Evolutionary conservation across 2,797 vertebrate species (phyloP).

Genomic region (Limnodromus scolopaceus): DNA sequence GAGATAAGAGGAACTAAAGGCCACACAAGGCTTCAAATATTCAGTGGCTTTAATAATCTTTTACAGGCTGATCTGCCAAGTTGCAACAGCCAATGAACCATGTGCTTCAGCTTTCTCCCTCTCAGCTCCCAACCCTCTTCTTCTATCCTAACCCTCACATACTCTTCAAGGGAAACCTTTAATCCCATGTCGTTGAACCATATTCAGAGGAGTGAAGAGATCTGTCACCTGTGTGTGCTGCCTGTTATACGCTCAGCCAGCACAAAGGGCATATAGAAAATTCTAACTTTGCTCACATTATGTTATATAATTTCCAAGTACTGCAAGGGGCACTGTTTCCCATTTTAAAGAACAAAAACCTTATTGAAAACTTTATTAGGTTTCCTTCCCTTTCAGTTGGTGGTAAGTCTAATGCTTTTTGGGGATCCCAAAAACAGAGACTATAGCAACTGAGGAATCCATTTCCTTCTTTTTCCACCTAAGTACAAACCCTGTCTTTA

Average conservation of each 20-base stretch:
- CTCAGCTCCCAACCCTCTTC: background rate
- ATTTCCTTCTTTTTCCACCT: background rate
- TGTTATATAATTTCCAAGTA: background rate
- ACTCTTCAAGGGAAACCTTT: background rate
- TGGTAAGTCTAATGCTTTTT: background rate
- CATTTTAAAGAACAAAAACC: background rate
- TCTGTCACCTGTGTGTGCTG: background rate
- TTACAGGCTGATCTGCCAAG: background rate
- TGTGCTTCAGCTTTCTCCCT: background rate
- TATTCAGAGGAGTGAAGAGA: background rate
- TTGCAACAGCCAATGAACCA: accelerated
- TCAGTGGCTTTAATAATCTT: background rate
- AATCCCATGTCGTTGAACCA: accelerated
- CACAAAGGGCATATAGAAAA: background rate
- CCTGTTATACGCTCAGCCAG: background rate
- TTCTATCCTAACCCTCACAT: background rate
- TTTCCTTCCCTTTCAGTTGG: background rate
- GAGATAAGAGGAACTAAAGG: background rate
- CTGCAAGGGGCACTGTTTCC: background rate
- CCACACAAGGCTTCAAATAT: background rate
- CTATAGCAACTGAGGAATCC: background rate
- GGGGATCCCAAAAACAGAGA: background rate
- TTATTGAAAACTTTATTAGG: background rate
- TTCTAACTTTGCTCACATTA: background rate
- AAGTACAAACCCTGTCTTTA: background rate